Evolutionary conservation across 2,113 vertebrate genomes (phyloP).

Genomic region (Procapra przewalskii): DNA sequence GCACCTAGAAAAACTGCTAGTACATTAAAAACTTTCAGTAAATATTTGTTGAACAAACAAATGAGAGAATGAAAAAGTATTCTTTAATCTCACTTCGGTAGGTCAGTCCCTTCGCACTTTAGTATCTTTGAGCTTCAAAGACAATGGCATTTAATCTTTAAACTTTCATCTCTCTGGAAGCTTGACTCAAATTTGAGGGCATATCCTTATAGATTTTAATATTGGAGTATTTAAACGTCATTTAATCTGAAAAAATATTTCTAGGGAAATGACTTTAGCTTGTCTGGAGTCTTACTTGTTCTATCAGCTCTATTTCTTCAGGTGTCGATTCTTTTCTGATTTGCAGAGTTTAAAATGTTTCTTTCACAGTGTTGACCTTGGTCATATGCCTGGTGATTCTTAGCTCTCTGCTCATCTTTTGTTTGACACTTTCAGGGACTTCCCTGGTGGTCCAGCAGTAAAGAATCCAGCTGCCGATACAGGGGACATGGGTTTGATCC

Average conservation of each 20-base stretch:
- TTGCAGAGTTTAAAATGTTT: background rate
- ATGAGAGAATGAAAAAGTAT: background rate
- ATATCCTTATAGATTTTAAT: background rate
- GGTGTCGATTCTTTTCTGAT: background rate
- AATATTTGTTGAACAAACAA: background rate
- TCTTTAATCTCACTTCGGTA: background rate
- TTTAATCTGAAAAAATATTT: background rate
- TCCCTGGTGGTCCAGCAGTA: background rate
- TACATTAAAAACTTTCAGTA: background rate
- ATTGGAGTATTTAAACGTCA: background rate
- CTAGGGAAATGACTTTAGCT: background rate
- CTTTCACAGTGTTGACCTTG: background rate
- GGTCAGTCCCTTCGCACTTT: background rate
- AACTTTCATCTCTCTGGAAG: background rate
- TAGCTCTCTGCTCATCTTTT: background rate
- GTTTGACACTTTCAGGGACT: background rate
- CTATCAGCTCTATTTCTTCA: background rate
- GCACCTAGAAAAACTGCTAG: background rate
- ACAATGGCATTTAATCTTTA: background rate
- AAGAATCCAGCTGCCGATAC: background rate
- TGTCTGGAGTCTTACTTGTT: background rate
- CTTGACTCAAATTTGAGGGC: background rate
- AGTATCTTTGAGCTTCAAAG: background rate
- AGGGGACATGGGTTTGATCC: background rate
- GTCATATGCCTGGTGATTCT: background rate